Base-by-base conservation (phyloP, 2,888 invertebrate genomes). In the Xanthostigma xanthostigma region DNA sequence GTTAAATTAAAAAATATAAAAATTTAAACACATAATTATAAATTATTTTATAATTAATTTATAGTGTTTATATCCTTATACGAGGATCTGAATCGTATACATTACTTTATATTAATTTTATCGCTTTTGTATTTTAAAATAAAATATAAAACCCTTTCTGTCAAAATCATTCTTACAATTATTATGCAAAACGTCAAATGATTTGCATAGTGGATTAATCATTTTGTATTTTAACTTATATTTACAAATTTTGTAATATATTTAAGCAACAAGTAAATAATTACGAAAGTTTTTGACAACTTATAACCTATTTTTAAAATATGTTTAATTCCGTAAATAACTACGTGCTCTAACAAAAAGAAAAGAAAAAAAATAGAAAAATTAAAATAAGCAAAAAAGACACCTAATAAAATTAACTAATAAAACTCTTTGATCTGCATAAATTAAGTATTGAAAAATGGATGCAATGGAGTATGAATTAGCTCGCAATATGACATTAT, bases 381-480 rank as follows among this genome's bases (percentile, higher is more conserved):
- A n/a, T 9, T 33, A 8, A 17, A 14, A 42, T 34, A 42, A 42
- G 34, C 10, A 42, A 42, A 27, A 6, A 42, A 13, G 34, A 42
- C 8, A 41, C 14, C 9, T 33, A 33, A 42, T 8, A 9, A 12
- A 2, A n/a, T 33, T 33, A 3, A 42, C 17, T 9, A 42, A 42
- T n/a, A n/a, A n/a, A 14, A 41, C 17, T 14, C n/a, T 43, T 43
- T 33, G 13, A 34, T 27, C 33, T 27, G 34, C 10, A 33, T 44
- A n/a, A 34, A 14, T 42, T 14, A 27, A 27, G 6, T 6, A 27
- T 27, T 27, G 27, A 39, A 65, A 71, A 65, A 92, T 92, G 91
- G 91, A 92, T 70, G 87, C 89, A 66, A 84, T 88, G 73, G 91
- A 92, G 71, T 93, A 93, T 72, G 93, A 93, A 76, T 78, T 86